These are phyloP conservation scores for Alviniconcha strummeri DNA, from an alignment of 2,888 invertebrate species.

Conservation along the genomic window DNA sequence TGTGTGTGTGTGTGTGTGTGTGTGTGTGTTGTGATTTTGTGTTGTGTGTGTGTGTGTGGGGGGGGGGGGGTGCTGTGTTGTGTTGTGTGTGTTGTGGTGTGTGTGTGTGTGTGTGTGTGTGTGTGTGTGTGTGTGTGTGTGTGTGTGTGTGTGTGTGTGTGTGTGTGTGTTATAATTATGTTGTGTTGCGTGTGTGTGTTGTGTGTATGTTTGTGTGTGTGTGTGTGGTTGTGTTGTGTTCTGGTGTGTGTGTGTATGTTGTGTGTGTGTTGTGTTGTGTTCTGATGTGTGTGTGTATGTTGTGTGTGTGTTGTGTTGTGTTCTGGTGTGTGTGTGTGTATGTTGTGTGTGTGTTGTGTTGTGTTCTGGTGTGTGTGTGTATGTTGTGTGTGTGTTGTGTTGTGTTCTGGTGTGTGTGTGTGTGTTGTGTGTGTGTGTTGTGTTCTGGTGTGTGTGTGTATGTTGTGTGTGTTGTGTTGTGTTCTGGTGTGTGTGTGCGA, in stretches of 20 bases:
- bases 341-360: too few relatives aligned
- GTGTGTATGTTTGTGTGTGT: too few relatives aligned
- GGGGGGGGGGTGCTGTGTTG: too few relatives aligned
- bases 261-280: too few relatives aligned
- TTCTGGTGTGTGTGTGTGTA: too few relatives aligned
- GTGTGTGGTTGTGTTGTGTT: too few relatives aligned
- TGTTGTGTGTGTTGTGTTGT: not conserved
- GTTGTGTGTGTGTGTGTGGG: slow-evolving; percentile 3
- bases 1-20: not conserved
- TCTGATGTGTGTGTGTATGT: too few relatives aligned
- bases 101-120: not conserved
- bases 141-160: not conserved
- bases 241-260: not conserved
- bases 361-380: not conserved
- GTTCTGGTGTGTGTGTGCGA: not conserved
- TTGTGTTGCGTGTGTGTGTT: not conserved
- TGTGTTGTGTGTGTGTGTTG: not conserved
- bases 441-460: not conserved
- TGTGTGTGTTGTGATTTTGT: slow-evolving; percentile 15
- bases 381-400: too few relatives aligned
- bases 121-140: not conserved
- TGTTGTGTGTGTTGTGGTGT: not conserved
- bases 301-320: too few relatives aligned
- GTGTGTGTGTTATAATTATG: too few relatives aligned
- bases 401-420: too few relatives aligned